Evolutionary conservation across 2,888 invertebrate genomes (phyloP).

Genomic region (Zaprionus obscuricornis): DNA sequence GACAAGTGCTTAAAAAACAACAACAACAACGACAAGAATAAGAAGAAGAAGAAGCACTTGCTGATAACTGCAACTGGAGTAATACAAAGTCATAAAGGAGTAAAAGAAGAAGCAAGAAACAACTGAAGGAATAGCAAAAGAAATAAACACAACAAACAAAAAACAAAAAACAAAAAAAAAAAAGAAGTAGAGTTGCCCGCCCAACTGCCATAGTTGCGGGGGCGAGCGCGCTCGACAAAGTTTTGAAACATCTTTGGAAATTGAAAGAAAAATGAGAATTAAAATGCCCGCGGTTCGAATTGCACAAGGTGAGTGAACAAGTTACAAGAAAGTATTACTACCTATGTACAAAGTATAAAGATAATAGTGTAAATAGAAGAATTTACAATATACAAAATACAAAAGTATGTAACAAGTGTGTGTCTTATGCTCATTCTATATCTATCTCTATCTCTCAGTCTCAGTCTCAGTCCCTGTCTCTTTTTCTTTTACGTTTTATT

Average conservation of each 20-base stretch:
- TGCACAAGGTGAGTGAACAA: conserved; percentile 92
- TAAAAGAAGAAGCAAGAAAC: conserved; percentile 3
- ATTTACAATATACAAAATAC: neutral
- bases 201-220: conserved; percentile 46
- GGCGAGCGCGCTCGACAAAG: conserved; percentile 59
- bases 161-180: conserved; percentile 14
- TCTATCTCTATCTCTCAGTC: no score
- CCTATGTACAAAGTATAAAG: neutral
- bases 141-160: neutral
- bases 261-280: conserved; percentile 93
- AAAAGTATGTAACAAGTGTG: no score
- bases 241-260: conserved; percentile 65
- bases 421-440: no score
- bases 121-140: conserved; percentile 1
- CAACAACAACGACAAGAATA: neutral
- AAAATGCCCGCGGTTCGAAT: conserved; percentile 98
- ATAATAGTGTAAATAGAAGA: no score
- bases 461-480: no score
- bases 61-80: no score
- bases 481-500: no score
- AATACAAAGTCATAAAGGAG: neutral
- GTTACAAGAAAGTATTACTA: neutral
- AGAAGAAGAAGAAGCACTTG: neutral
- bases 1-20: conserved; percentile 25
- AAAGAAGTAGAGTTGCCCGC: conserved; percentile 52